Conservation (phyloP, 64 coral and sea anemone species). For the Hydrozoanthus tunicans region DNA sequence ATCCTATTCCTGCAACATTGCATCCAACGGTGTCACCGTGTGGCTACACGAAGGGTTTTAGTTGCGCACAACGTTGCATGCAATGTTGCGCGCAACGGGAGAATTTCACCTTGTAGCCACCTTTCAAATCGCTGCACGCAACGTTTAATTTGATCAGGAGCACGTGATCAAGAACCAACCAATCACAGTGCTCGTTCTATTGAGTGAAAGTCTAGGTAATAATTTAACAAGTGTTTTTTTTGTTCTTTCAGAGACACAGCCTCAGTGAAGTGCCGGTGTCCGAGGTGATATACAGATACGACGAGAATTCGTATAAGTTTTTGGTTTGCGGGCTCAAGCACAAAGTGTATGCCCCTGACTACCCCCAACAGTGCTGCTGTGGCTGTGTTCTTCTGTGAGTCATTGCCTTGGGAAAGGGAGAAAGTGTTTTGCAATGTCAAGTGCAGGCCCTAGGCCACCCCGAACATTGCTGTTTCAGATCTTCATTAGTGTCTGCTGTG, state of each 20-base stretch:
- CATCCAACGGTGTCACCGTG: too few species aligned
- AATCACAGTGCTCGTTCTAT: neutral
- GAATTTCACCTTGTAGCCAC: too few species aligned
- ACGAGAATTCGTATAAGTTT: slow-evolving; percentile 53
- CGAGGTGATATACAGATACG: slow-evolving; percentile 84
- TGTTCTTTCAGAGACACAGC: slow-evolving; percentile 68
- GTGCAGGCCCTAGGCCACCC: too few species aligned
- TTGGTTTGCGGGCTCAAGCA: slow-evolving; percentile 88
- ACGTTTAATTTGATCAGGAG: too few species aligned
- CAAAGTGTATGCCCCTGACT: slow-evolving; percentile 90
- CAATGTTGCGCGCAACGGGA: too few species aligned
- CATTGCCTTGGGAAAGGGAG: neutral
- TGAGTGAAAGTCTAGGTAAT: neutral
- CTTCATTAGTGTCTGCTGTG: too few species aligned
- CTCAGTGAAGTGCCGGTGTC: slow-evolving; percentile 85
- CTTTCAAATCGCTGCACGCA: too few species aligned
- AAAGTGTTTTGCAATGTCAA: neutral
- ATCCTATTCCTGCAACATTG: too few species aligned
- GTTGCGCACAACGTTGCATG: too few species aligned
- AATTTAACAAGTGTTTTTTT: neutral
- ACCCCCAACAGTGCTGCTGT: slow-evolving; percentile 93
- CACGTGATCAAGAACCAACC: neutral
- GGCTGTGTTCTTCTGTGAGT: slow-evolving; percentile 71
- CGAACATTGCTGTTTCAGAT: too few species aligned
- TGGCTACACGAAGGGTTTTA: too few species aligned